Base-by-base conservation (phyloP, 1,140 invertebrate species). In the Saccostrea glomerata region DNA sequence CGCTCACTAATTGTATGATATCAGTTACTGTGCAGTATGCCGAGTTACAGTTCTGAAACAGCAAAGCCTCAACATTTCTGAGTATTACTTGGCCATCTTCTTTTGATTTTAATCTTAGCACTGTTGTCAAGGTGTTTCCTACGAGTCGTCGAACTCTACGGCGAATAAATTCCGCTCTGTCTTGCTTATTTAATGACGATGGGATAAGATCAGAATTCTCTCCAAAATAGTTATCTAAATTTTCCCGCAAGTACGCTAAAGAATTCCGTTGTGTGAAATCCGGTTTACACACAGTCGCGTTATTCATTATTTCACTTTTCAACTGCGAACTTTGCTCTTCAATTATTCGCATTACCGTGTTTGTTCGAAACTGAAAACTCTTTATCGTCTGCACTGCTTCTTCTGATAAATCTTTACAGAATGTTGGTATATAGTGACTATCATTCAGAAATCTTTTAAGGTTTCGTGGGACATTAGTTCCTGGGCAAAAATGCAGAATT, bases 191-290 rank as follows among this genome's bases (percentile, higher is more conserved):
- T 23, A 91, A 20, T n/a, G 82, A 77, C 60, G 60, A 60, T 6
- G 91, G 91, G 36, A 90, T 84, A 13, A 55, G 30, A 73, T 91
- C 86, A 12, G n/a, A 60, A 54, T 90, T 86, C 88, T 92, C 91
- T 55, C 91, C 91, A 86, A 90, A 92, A 60, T 91, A 91, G n/a
- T 60, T 66, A 82, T 92, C 89, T 17, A 91, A 36, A 63, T 90
- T 85, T 89, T 88, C 86, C 58, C 85, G 88, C 12, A 91, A 15
- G 58, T 58, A 85, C 17, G 66, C 11, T 15, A 86, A 84, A 40
- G 40, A 58, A 36, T 25, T 86, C 13, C 87, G 25, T 11, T 40
- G 55, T 60, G 82, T 60, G 66, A 60, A 77, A 60, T 73, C 36
- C 20, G 40, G 20, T 70, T 77, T 40, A 20, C 55, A 73, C 56